A percentile compares a stretch with the other conserved stretches of the same genome.
phyloP scores from a whole-genome alignment of 2,888 invertebrate genomes.

The Caenorhabditis panamensis region DNA sequence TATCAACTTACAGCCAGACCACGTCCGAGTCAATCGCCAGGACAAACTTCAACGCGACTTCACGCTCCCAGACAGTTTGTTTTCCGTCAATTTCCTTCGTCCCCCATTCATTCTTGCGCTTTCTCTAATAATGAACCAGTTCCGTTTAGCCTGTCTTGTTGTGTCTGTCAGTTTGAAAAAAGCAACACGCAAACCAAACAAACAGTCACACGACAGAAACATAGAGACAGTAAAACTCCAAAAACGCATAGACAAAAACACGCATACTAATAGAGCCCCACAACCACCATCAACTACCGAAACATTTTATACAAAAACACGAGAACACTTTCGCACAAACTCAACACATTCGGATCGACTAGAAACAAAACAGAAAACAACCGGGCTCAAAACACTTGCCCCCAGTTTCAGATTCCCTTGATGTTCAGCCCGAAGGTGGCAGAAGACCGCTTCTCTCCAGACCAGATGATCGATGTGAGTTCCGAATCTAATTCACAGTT shows the following conservation, averaged over 20 bases:
- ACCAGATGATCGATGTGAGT: slow-evolving; percentile 47
- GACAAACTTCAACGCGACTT: slow-evolving; percentile 79
- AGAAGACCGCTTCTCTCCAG: slow-evolving; percentile 35
- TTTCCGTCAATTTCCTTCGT: slow-evolving; percentile 26
- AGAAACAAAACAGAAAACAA: too few relatives aligned
- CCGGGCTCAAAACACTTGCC: not conserved
- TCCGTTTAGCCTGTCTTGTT: slow-evolving; percentile 41
- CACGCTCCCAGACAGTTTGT: slow-evolving; percentile 67
- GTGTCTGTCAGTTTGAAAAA: slow-evolving; percentile 46
- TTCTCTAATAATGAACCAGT: slow-evolving; percentile 44
- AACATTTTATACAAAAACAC: slow-evolving; percentile 38
- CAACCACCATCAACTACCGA: not conserved
- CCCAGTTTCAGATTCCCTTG: slow-evolving; percentile 44
- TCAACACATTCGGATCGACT: not conserved
- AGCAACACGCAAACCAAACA: slow-evolving; percentile 57
- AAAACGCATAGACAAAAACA: slow-evolving; percentile 7
- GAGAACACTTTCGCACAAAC: slow-evolving; percentile 43
- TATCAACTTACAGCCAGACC: slow-evolving; percentile 74
- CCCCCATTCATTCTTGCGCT: slow-evolving; percentile 26
- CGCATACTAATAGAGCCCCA: not conserved
- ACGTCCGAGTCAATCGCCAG: slow-evolving; percentile 75
- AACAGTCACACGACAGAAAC: slow-evolving; percentile 41
- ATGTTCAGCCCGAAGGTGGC: slow-evolving; percentile 20
- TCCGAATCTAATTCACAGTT: too few relatives aligned
- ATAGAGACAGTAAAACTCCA: slow-evolving; percentile 30